phyloP scores from a whole-genome alignment of 2,888 invertebrate species.

The Xestia sexstrigata region DNA sequence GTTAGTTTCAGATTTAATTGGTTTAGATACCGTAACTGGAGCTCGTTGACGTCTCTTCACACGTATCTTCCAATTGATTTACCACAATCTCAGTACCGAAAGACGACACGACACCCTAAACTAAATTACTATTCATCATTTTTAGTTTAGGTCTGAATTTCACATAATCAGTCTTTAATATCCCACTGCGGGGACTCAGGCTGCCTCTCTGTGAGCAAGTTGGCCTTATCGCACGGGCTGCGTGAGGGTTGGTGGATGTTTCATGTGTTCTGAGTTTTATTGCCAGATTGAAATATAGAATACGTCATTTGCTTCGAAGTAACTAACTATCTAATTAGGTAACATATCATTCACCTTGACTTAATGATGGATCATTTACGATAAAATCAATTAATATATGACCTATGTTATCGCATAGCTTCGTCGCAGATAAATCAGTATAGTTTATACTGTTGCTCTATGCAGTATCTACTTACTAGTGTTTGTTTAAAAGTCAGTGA shows the following conservation, averaged over 20 bases:
- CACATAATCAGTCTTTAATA: background rate
- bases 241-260: background rate
- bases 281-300: background rate
- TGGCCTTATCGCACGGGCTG: background rate
- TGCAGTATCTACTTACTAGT: background rate
- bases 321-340: background rate
- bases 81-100: background rate
- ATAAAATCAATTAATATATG: slow-evolving; percentile 23
- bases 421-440: slow-evolving; percentile 25
- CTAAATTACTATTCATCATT: background rate
- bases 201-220: background rate
- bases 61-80: background rate
- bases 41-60: background rate
- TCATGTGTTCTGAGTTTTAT: background rate
- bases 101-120: background rate
- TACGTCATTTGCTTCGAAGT: background rate
- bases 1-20: background rate
- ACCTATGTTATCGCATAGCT: slow-evolving; percentile 15
- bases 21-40: background rate
- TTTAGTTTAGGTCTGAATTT: background rate
- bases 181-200: background rate
- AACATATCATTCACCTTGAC: slow-evolving; percentile 1
- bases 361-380: slow-evolving; percentile 15
- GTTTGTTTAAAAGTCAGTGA: background rate
- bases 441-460: background rate